Percentiles rank a stretch among this genome's conserved stretches.
These are phyloP conservation scores for Natrix natrix DNA, from an alignment of 2,797 vertebrate species.

Conservation along the genomic window DNA sequence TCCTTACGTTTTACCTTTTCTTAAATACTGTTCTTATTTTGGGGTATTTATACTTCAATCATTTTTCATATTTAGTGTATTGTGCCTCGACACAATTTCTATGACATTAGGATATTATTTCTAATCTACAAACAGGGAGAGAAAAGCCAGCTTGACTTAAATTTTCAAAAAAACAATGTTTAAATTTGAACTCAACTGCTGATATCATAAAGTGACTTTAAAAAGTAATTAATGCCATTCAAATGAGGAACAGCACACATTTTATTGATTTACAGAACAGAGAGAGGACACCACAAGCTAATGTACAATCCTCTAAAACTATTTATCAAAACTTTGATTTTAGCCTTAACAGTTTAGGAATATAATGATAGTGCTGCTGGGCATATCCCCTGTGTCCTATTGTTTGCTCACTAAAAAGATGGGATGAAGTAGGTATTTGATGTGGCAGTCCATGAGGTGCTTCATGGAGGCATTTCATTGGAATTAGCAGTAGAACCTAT, in stretches of 20 bases:
- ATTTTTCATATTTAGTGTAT: neutral
- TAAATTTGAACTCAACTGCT: neutral
- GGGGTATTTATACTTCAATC: accelerated
- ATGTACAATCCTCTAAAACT: neutral
- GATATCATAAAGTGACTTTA: neutral
- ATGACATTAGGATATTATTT: neutral
- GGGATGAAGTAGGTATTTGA: neutral
- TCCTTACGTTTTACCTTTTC: accelerated
- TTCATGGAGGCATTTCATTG: neutral
- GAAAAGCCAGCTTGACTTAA: accelerated
- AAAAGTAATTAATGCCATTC: neutral
- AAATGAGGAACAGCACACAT: neutral
- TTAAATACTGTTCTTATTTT: neutral
- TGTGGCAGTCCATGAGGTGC: neutral
- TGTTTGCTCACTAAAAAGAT: neutral
- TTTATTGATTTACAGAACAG: neutral
- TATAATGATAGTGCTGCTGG: neutral
- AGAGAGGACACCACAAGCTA: neutral
- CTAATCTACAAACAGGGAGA: neutral
- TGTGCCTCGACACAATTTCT: accelerated
- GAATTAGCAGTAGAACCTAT: neutral
- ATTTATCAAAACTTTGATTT: neutral
- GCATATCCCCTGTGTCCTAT: neutral
- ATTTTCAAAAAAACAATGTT: neutral
- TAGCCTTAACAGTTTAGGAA: neutral